Percentiles rank a stretch among this genome's conserved stretches.
These are phyloP conservation scores for Heliconius congener DNA, from an alignment of 1,140 invertebrate genomes.

Conservation along the genomic window DNA sequence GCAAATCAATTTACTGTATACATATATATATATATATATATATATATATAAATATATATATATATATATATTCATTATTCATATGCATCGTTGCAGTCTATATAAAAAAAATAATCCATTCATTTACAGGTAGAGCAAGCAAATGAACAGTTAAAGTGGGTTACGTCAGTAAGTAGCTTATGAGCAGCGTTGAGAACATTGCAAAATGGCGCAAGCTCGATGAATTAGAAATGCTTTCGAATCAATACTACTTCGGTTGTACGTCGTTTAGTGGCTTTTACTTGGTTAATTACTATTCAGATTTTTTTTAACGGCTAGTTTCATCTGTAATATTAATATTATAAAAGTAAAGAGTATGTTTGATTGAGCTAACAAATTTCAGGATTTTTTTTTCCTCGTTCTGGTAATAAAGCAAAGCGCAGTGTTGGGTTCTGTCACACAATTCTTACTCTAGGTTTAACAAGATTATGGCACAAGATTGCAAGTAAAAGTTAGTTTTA, in stretches of 20 bases:
- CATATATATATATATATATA: no score
- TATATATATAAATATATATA: no score
- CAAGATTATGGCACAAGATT: no score
- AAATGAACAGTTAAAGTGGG: not conserved
- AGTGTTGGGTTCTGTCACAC: no score
- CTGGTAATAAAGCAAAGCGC: no score
- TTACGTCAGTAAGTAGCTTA: not conserved
- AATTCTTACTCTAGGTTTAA: no score
- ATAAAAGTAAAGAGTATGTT: no score
- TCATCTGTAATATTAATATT: not conserved
- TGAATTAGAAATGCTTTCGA: slow-evolving; percentile 28
- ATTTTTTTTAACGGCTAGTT: not conserved
- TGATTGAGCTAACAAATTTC: no score
- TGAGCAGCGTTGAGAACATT: not conserved
- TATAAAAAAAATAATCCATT: not conserved
- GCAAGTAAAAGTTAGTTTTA: no score
- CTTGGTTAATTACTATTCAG: not conserved
- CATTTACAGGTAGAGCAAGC: not conserved
- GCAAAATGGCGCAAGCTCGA: slow-evolving; percentile 20
- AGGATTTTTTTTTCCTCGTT: no score
- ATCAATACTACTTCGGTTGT: slow-evolving; percentile 27
- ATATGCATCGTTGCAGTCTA: not conserved
- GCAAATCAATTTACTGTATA: no score
- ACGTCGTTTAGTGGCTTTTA: not conserved
- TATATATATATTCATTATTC: no score